Base-by-base conservation (phyloP, 2,797 vertebrate species). In the Periophthalmus magnuspinnatus region DNA sequence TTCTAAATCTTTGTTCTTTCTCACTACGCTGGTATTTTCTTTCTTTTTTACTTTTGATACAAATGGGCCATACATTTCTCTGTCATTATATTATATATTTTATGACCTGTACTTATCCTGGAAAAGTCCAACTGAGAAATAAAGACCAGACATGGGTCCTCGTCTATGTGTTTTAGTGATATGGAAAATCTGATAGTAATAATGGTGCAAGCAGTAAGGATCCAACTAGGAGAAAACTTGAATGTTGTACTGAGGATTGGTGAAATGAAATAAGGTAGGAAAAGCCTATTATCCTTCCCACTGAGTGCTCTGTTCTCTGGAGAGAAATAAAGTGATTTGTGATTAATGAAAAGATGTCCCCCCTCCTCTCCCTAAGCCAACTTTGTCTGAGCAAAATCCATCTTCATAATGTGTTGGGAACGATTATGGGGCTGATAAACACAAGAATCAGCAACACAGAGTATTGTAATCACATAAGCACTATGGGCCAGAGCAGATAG, bases 291-390 rank as follows among this genome's bases (percentile, higher is more conserved):
- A 82, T 78, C 76, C 70, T 77, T 80, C 77, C 69, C 76, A 71
- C 74, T 76, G 81, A 90, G 88, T 81, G 81, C 72, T 78, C 70
- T 66, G 32, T 70, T 77, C 89, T 85, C 84, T 34, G 13, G 82
- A 84, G 89, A 68, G 68, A 88, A 89, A 81, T 82, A 77, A 86
- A 91, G 84, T 89, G 84, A 91, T 91, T 91, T 90, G 74, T 92
- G 88, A 93, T 90, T 88, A 91, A 91, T 91, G 78, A 87, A 89
- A 89, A 83, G 82, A 90, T 90, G 80, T 61, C 41, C 63, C 55
- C 55, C 41, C 59, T 65, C 55, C 5, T 52, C 65, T 50, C 52
- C 50, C 56, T 68, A 65, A 71, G 75, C 67, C 55, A 70, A 75
- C 71, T 72, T 76, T 62, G 74, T 69, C 69, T 62, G 41, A 65